Evolutionary conservation across 2,888 invertebrate species (phyloP).

Genomic region (Callyntrura guangdongensis): DNA sequence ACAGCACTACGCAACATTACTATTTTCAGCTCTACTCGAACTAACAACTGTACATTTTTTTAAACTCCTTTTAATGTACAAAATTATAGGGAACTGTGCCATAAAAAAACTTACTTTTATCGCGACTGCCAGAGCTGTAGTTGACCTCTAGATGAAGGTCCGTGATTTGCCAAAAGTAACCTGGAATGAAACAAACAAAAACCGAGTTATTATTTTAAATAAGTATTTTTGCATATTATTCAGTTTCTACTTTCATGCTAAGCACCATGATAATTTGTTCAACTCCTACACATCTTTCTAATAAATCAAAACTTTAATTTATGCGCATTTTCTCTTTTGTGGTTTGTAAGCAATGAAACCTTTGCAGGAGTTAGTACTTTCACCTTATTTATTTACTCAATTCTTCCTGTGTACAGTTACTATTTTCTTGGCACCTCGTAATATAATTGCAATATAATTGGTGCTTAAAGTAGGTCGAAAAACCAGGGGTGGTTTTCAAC

Average conservation of each 20-base stretch:
- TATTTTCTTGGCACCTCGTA: too few relatives aligned
- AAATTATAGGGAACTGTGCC: constrained; percentile 26
- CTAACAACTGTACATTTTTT: not conserved
- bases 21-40: not conserved
- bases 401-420: too few relatives aligned
- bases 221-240: not conserved
- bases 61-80: not conserved
- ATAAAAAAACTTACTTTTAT: constrained; percentile 89
- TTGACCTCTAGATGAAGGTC: constrained; percentile 96
- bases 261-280: not conserved
- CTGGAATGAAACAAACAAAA: constrained; percentile 87
- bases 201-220: constrained; percentile 10
- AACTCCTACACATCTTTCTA: too few relatives aligned
- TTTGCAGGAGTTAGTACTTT: too few relatives aligned
- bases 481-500: too few relatives aligned
- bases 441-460: too few relatives aligned
- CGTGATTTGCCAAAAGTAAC: constrained; percentile 98
- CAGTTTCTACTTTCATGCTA: too few relatives aligned
- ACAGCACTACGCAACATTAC: not conserved
- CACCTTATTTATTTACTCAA: too few relatives aligned
- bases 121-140: constrained; percentile 92
- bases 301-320: too few relatives aligned
- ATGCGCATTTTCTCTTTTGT: too few relatives aligned
- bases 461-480: too few relatives aligned
- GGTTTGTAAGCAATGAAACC: too few relatives aligned